Evolutionary conservation across 2,888 invertebrate genomes (phyloP).

Genomic region (Criorhina ranunculi): DNA sequence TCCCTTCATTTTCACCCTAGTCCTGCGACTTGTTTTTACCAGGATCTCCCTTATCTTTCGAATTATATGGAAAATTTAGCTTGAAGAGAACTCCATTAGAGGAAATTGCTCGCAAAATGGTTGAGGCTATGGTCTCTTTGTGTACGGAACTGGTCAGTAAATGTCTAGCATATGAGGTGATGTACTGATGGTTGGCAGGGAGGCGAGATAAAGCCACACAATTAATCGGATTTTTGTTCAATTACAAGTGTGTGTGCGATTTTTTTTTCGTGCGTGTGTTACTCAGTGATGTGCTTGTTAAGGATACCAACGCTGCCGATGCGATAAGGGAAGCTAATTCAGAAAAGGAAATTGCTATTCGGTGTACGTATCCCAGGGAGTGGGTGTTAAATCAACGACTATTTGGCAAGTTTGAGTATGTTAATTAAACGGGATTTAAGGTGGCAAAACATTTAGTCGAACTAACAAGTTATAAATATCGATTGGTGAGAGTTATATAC

Average conservation of each 20-base stretch:
- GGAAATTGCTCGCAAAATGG: conserved; percentile 59
- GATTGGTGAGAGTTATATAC: too few species aligned
- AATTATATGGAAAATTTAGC: conserved; percentile 55
- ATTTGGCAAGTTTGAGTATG: not conserved
- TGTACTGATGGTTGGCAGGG: not conserved
- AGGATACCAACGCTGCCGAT: conserved; percentile 12
- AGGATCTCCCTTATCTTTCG: conserved; percentile 47
- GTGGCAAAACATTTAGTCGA: not conserved
- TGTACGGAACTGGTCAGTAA: conserved; percentile 24
- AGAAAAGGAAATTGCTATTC: conserved; percentile 14
- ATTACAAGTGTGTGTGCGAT: not conserved
- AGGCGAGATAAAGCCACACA: conserved; percentile 8
- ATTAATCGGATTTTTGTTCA: conserved; percentile 40
- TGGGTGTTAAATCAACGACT: conserved; percentile 14
- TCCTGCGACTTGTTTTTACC: not conserved
- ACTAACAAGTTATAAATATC: too few species aligned
- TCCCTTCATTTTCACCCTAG: not conserved
- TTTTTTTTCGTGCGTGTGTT: not conserved
- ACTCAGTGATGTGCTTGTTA: not conserved
- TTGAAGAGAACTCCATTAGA: conserved; percentile 69
- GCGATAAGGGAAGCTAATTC: conserved; percentile 17
- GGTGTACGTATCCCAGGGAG: not conserved
- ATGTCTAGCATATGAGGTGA: conserved; percentile 27
- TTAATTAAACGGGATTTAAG: conserved; percentile 4
- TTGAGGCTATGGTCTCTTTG: conserved; percentile 24